These are phyloP conservation scores for Pseudochirops corinnae DNA, from an alignment of 2,797 vertebrate genomes.

Conservation along the genomic window DNA sequence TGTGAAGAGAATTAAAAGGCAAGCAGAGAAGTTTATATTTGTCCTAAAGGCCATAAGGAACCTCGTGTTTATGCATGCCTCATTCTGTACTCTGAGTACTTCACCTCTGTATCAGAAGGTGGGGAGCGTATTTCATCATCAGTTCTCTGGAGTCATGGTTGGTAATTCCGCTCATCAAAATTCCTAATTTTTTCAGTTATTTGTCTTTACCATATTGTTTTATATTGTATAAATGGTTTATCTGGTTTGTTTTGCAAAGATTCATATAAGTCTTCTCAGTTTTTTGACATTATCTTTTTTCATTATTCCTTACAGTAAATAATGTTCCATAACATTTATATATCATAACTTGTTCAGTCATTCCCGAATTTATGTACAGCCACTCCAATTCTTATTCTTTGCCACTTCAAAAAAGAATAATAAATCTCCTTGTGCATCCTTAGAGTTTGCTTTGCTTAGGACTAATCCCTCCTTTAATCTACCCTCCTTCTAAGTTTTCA, in stretches of 20 bases:
- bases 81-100: not conserved
- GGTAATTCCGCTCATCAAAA: not conserved
- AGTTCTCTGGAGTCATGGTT: not conserved
- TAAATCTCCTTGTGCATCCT: not conserved
- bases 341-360: not conserved
- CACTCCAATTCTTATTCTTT: not conserved
- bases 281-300: not conserved
- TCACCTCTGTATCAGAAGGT: not conserved
- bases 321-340: not conserved
- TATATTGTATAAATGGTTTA: not conserved
- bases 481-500: not conserved
- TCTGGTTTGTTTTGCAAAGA: not conserved
- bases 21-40: not conserved
- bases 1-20: not conserved
- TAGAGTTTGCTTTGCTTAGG: not conserved
- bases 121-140: not conserved
- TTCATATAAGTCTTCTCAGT: not conserved
- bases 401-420: not conserved
- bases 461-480: not conserved
- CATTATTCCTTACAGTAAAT: not conserved
- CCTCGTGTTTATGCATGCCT: not conserved
- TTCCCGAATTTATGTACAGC: not conserved
- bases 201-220: not conserved
- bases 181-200: not conserved
- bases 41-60: not conserved